These are phyloP conservation scores for Perizoma flavofasciatum DNA, from an alignment of 2,888 invertebrate species.

Conservation along the genomic window DNA sequence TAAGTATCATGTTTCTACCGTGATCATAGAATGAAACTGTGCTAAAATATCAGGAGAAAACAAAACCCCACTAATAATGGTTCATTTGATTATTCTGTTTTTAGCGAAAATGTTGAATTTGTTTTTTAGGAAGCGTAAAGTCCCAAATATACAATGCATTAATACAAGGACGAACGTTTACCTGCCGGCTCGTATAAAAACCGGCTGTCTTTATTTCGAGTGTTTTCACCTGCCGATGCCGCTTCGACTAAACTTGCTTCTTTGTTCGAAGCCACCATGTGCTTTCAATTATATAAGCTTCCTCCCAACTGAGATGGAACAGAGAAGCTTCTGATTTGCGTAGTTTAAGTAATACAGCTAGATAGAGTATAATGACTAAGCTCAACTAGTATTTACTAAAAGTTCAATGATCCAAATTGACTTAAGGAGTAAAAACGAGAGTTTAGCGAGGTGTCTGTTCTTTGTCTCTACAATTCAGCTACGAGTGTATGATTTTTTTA, in stretches of 20 bases:
- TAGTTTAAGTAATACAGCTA: neutral
- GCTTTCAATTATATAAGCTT: slow-evolving; percentile 33
- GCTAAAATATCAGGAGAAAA: no score
- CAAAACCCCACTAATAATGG: no score
- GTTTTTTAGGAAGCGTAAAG: slow-evolving; percentile 12
- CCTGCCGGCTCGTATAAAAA: slow-evolving; percentile 48
- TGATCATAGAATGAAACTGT: no score
- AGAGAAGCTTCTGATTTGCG: slow-evolving; percentile 12
- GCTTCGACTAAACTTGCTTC: slow-evolving; percentile 28
- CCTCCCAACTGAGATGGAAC: slow-evolving; percentile 1
- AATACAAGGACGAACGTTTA: slow-evolving; percentile 44
- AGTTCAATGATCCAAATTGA: no score
- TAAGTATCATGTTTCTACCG: no score
- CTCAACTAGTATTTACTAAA: no score
- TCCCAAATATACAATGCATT: slow-evolving; percentile 10
- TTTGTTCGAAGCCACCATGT: slow-evolving; percentile 44
- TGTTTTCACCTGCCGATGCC: slow-evolving; percentile 70
- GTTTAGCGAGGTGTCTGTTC: no score
- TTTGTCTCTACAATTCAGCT: no score
- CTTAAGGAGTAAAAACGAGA: no score
- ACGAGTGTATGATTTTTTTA: no score
- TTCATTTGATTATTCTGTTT: no score
- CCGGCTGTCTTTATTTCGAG: slow-evolving; percentile 51
- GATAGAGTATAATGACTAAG: neutral
- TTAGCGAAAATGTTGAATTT: neutral